phyloP scores from a whole-genome alignment of 2,113 vertebrate species.

The Andinoacara biseriatus region DNA sequence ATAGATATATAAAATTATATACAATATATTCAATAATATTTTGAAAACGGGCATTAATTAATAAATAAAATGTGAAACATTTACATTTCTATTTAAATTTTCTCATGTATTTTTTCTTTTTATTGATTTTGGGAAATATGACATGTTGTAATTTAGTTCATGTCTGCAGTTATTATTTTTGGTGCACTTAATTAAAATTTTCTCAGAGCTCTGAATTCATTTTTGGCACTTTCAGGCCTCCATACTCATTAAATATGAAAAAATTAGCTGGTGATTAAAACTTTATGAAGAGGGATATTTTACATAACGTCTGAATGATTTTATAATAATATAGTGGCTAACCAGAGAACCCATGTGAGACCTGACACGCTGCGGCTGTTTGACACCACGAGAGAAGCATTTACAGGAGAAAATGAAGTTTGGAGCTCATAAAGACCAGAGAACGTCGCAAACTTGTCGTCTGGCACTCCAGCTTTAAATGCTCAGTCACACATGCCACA shows the following conservation, averaged over 20 bases:
- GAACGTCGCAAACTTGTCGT: not conserved
- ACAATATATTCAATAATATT: too few relatives aligned
- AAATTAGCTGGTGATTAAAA: not conserved
- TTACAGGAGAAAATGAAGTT: not conserved
- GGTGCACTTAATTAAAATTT: fast-evolving
- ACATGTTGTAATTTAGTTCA: not conserved
- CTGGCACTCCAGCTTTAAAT: not conserved
- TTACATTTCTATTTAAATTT: not conserved
- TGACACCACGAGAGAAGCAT: not conserved
- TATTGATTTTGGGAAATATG: not conserved
- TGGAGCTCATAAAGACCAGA: not conserved
- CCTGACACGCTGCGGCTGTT: not conserved
- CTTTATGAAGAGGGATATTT: not conserved
- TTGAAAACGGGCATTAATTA: not conserved
- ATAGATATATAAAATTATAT: not conserved
- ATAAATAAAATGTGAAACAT: not conserved
- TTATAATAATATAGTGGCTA: not conserved
- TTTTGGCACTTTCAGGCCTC: not conserved
- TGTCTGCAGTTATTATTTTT: not conserved
- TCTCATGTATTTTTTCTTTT: not conserved
- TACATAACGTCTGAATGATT: not conserved
- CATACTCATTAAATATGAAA: not conserved
- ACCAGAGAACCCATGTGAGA: not conserved
- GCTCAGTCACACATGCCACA: not conserved
- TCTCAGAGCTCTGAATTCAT: too few relatives aligned